Evolutionary conservation across 2,888 invertebrate species (phyloP).

Genomic region (Orthosia incerta): DNA sequence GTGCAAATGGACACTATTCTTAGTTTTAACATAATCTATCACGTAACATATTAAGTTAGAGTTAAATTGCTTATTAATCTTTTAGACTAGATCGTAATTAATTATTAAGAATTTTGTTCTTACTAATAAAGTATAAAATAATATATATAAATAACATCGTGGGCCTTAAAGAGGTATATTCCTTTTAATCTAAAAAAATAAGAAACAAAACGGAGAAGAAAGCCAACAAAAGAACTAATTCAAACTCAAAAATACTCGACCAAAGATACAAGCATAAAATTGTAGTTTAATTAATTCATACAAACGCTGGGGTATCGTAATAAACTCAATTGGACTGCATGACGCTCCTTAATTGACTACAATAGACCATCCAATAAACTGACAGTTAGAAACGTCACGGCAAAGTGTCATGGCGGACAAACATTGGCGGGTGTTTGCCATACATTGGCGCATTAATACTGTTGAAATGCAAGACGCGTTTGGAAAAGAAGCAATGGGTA

Average conservation of each 20-base stretch:
- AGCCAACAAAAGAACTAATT: not conserved
- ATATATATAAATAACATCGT: too few species aligned
- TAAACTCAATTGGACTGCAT: slow-evolving; percentile 85
- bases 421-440: slow-evolving; percentile 24
- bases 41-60: too few species aligned
- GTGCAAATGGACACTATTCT: too few species aligned
- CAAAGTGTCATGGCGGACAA: slow-evolving; percentile 21
- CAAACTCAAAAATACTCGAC: slow-evolving; percentile 24
- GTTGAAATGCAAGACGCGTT: not conserved
- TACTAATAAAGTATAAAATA: too few species aligned
- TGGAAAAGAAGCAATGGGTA: slow-evolving; percentile 5
- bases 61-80: too few species aligned
- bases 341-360: slow-evolving; percentile 84
- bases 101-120: too few species aligned
- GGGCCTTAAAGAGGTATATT: too few species aligned
- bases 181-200: not conserved
- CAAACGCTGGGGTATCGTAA: slow-evolving; percentile 66
- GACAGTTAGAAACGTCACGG: slow-evolving; percentile 62
- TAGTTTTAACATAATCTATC: too few species aligned
- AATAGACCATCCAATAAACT: slow-evolving; percentile 75
- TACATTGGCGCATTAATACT: slow-evolving; percentile 10
- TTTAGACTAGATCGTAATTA: too few species aligned
- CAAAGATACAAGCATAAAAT: slow-evolving; percentile 45
- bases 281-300: slow-evolving; percentile 67
- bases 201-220: not conserved